Evolutionary conservation across 2,888 invertebrate species (phyloP).

Genomic region (Sympetrum striolatum): DNA sequence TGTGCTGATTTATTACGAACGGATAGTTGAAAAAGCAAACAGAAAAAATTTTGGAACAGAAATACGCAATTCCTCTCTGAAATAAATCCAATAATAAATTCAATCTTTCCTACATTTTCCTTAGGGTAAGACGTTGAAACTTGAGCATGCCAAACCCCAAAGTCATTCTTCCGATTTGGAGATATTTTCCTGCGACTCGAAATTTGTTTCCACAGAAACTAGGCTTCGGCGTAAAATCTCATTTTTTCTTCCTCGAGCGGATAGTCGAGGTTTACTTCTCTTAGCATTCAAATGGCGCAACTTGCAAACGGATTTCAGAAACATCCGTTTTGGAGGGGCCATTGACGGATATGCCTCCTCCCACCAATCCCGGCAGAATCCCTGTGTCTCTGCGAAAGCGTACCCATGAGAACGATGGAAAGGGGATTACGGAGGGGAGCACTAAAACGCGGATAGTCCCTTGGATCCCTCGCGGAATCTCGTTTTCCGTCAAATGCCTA

Average conservation of each 20-base stretch:
- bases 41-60: too few species aligned
- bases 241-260: not conserved
- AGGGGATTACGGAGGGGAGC: not conserved
- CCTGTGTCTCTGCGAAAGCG: not conserved
- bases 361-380: not conserved
- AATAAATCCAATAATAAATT: too few species aligned
- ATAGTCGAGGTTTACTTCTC: not conserved
- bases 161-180: not conserved
- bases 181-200: not conserved
- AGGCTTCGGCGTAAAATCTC: too few species aligned
- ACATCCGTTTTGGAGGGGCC: not conserved
- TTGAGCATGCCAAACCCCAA: too few species aligned
- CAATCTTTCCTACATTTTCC: too few species aligned
- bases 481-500: slow-evolving; percentile 42
- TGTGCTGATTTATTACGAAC: too few species aligned
- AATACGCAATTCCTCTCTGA: too few species aligned
- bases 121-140: too few species aligned
- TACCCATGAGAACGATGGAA: not conserved
- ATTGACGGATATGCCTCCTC: not conserved
- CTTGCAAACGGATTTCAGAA: slow-evolving; percentile 14
- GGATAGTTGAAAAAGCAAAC: too few species aligned
- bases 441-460: slow-evolving; percentile 16
- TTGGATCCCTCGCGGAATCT: slow-evolving; percentile 14
- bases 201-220: too few species aligned
- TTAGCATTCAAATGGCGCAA: not conserved